Conservation (phyloP, 2,797 vertebrate genomes). For the Anolis apletophallus region DNA sequence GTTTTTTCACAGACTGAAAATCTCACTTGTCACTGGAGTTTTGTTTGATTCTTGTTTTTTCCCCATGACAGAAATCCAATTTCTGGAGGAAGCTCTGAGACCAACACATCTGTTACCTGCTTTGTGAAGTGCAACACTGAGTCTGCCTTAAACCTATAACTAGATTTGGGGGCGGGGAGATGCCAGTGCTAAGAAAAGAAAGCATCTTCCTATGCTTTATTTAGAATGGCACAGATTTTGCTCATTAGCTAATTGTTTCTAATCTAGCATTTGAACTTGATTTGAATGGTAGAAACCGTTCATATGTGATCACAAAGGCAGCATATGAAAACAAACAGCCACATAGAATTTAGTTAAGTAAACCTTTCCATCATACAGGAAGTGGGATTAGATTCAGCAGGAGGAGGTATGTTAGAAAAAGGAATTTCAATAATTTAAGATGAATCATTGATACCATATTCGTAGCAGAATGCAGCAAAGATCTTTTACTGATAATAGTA, state of each 20-base stretch:
- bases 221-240: slow-evolving; percentile 5
- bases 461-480: too few relatives aligned
- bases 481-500: too few relatives aligned
- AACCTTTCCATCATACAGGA: too few relatives aligned
- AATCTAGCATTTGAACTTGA: slow-evolving; percentile 18
- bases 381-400: too few relatives aligned
- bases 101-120: slow-evolving; percentile 50
- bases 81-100: slow-evolving; percentile 52
- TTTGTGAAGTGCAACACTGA: slow-evolving; percentile 58
- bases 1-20: slow-evolving; percentile 54
- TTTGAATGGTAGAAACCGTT: slow-evolving; percentile 12
- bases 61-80: slow-evolving; percentile 66
- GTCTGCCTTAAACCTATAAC: slow-evolving; percentile 48
- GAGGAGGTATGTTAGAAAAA: too few relatives aligned
- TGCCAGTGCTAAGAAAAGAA: background rate
- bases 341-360: background rate
- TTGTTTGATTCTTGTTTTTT: slow-evolving; percentile 57
- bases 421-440: too few relatives aligned
- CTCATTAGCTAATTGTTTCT: slow-evolving; percentile 5
- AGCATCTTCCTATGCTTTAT: slow-evolving; percentile 16
- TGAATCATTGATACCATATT: too few relatives aligned
- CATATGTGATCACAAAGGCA: too few relatives aligned
- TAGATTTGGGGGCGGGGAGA: background rate
- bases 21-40: slow-evolving; percentile 37
- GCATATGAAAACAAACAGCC: too few relatives aligned